A percentile compares a stretch with the other conserved stretches of the same genome.
Evolutionary conservation across 2,113 vertebrate species (phyloP).

Genomic region (Clupea harengus): DNA sequence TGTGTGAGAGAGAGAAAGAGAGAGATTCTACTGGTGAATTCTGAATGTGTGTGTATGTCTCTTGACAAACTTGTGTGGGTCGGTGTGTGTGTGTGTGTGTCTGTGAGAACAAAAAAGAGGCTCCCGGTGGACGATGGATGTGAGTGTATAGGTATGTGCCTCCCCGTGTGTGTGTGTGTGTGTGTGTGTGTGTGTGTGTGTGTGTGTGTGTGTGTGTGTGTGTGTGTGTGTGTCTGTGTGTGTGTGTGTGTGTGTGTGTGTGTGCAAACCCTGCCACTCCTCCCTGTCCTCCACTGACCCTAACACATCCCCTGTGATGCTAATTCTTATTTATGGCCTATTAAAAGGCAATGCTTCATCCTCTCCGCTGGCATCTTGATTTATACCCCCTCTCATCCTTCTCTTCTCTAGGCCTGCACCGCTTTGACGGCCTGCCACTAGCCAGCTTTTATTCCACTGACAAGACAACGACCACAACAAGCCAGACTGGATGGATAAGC

Average conservation of each 20-base stretch:
- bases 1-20: background rate
- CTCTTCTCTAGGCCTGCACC: background rate
- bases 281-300: slow-evolving; percentile 48
- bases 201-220: background rate
- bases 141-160: background rate
- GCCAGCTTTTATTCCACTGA: background rate
- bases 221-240: too few relatives aligned
- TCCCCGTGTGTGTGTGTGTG: background rate
- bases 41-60: background rate
- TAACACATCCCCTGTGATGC: slow-evolving; percentile 51
- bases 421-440: background rate
- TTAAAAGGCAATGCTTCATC: slow-evolving; percentile 48
- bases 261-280: slow-evolving; percentile 21
- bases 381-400: slow-evolving; percentile 35
- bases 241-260: too few relatives aligned
- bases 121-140: background rate
- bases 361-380: slow-evolving; percentile 39
- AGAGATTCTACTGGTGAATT: background rate
- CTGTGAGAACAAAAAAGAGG: background rate
- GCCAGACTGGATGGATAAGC: too few relatives aligned
- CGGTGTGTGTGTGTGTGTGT: background rate
- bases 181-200: background rate
- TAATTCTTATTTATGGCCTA: slow-evolving; percentile 52
- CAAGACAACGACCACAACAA: background rate
- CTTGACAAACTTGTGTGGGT: background rate